These are phyloP conservation scores for Odontothrips loti DNA, from an alignment of 2,888 invertebrate species.

Conservation along the genomic window DNA sequence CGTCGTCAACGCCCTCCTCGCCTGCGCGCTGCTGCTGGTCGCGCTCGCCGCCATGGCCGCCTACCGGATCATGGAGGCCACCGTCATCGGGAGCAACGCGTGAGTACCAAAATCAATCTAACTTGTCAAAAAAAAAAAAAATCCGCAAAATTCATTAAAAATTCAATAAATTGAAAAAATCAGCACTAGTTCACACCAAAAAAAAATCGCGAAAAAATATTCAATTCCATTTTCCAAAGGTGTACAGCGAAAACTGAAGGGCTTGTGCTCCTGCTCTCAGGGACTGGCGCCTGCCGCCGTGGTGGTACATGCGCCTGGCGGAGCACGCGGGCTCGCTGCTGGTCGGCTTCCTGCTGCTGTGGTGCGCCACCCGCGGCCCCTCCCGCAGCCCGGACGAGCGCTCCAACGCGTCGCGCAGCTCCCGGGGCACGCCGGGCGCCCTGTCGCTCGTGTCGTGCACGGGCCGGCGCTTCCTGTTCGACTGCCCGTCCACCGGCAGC, in stretches of 20 bases:
- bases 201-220: too few species aligned
- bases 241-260: too few species aligned
- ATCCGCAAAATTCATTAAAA: too few species aligned
- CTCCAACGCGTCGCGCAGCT: neutral
- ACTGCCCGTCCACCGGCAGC: conserved; percentile 24
- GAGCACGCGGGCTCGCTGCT: conserved; percentile 16
- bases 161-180: too few species aligned
- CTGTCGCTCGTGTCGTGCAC: conserved; percentile 16
- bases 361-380: conserved; percentile 19
- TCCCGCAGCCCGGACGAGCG: conserved; percentile 14
- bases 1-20: conserved; percentile 21
- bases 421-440: neutral
- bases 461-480: conserved; percentile 10
- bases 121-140: too few species aligned
- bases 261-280: neutral
- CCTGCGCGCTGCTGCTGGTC: conserved; percentile 1
- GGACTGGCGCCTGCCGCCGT: conserved; percentile 16
- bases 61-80: conserved; percentile 9
- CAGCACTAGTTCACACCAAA: too few species aligned
- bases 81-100: neutral
- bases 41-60: conserved; percentile 14
- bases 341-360: conserved; percentile 19
- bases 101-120: neutral
- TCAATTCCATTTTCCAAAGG: too few species aligned
- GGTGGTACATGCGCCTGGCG: conserved; percentile 15